Evolutionary conservation across 2,113 vertebrate species (phyloP).

Genomic region (Thunnus maccoyii): DNA sequence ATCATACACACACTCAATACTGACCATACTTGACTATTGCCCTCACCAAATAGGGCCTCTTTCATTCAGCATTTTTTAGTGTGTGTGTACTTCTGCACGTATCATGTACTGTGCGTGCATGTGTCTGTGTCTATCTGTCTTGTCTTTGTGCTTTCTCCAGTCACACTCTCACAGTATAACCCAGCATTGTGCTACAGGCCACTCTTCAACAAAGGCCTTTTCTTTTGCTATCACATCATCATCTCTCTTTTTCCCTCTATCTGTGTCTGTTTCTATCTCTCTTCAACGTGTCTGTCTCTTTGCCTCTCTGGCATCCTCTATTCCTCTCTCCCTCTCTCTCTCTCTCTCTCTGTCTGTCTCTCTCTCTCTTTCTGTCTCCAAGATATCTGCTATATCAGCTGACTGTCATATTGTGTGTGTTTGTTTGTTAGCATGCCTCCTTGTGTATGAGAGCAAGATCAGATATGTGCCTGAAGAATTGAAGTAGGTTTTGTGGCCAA

Average conservation of each 20-base stretch:
- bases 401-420: slow-evolving; percentile 74
- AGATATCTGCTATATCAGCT: slow-evolving; percentile 75
- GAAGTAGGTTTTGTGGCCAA: slow-evolving; percentile 41
- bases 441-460: slow-evolving; percentile 58
- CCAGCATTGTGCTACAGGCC: slow-evolving; percentile 71
- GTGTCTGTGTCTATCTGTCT: slow-evolving; percentile 41
- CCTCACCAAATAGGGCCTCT: slow-evolving; percentile 53
- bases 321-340: background rate
- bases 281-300: slow-evolving; percentile 48
- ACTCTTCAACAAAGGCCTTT: slow-evolving; percentile 70
- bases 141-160: slow-evolving; percentile 48
- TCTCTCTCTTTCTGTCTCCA: slow-evolving; percentile 2
- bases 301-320: slow-evolving; percentile 23
- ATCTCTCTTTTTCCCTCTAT: slow-evolving; percentile 49
- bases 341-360: slow-evolving; percentile 13
- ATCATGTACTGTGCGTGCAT: slow-evolving; percentile 21
- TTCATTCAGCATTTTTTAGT: slow-evolving; percentile 54
- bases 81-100: slow-evolving; percentile 29
- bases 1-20: slow-evolving; percentile 64
- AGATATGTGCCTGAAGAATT: slow-evolving; percentile 53
- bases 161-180: slow-evolving; percentile 57
- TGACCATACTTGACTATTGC: slow-evolving; percentile 74
- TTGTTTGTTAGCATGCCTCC: slow-evolving; percentile 59
- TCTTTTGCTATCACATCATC: slow-evolving; percentile 70
- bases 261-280: slow-evolving; percentile 57